Evolutionary conservation across 2,797 vertebrate species (phyloP), one percentile per base, ranked within the genome.

Genomic region (Gorsachius magnificus): DNA sequence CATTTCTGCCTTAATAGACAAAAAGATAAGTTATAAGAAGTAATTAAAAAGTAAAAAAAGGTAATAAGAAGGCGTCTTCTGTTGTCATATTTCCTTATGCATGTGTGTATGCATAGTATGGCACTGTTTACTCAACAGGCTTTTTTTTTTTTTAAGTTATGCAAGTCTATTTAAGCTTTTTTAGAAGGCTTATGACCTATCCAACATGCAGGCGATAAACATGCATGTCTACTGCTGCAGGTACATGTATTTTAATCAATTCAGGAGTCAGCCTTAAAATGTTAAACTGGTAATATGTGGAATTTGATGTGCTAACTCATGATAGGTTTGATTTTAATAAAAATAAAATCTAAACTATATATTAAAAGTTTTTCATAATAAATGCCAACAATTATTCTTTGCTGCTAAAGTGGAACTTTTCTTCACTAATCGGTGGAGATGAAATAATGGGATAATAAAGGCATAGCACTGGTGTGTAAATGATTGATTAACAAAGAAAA

Each of bases 361-460:
- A 77, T 88, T 76, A 76, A 53, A 84, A 85, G 31, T 82, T 95
- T 95, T 74, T 13, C 11, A 4, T 71, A 71, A 48, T 84, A 79
- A 43, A 45, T 71, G 28, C 24, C 35, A 83, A 51, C 19, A 70
- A 48, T 61, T 84, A 45, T 57, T 95, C 15, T 70, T 82, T 82
- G 9, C 21, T 82, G 26, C 15, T 56, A 48, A 86, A 92, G 14
- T 69, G 29, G 24, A 93, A 95, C 31, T 96, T 96, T 87, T 33
- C 74, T 83, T 81, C 86, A 35, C 8, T 94, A 87, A 61, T 92
- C 68, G 58, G 22, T 87, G 21, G 51, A 68, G 89, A 58, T 65
- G 88, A 95, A 96, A 77, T 93, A 94, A 87, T 45, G 12, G 33
- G n/a, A 89, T 83, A 93, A 96, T 90, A 57, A 83, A 89, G 17